phyloP scores from a whole-genome alignment of 1,140 invertebrate species.

The Drosophila kepulauana region DNA sequence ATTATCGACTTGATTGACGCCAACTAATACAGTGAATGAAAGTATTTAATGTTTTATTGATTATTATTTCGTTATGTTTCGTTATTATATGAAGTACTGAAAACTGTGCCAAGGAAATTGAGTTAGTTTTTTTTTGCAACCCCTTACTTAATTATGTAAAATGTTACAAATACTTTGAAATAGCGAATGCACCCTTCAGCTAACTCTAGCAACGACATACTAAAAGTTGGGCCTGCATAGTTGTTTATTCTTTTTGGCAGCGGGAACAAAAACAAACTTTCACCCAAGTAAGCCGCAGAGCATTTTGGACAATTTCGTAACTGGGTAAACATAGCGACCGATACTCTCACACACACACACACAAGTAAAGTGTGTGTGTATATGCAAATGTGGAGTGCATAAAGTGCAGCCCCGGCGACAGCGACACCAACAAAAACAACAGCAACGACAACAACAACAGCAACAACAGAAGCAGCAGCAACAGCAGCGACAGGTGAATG shows the following conservation, averaged over 20 bases:
- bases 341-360: constrained; percentile 33
- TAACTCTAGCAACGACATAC: constrained; percentile 11
- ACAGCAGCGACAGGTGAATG: constrained; percentile 77
- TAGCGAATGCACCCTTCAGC: constrained; percentile 1
- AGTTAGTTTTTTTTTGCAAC: too few species aligned
- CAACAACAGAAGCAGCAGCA: neutral
- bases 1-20: too few species aligned
- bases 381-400: constrained; percentile 79
- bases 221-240: constrained; percentile 31
- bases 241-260: constrained; percentile 41
- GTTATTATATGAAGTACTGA: too few species aligned
- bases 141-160: neutral
- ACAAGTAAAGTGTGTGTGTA: constrained; percentile 28
- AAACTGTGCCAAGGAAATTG: too few species aligned
- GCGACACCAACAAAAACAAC: constrained; percentile 7
- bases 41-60: too few species aligned
- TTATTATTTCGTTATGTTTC: too few species aligned
- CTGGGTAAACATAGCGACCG: constrained; percentile 70
- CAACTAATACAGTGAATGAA: too few species aligned
- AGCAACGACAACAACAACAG: constrained; percentile 10
- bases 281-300: constrained; percentile 76
- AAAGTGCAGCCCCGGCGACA: constrained; percentile 64
- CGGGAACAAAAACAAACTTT: constrained; percentile 71
- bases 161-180: neutral
- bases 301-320: constrained; percentile 83